Evolutionary conservation across 2,113 vertebrate genomes (phyloP).

Genomic region (Festucalex cinctus): DNA sequence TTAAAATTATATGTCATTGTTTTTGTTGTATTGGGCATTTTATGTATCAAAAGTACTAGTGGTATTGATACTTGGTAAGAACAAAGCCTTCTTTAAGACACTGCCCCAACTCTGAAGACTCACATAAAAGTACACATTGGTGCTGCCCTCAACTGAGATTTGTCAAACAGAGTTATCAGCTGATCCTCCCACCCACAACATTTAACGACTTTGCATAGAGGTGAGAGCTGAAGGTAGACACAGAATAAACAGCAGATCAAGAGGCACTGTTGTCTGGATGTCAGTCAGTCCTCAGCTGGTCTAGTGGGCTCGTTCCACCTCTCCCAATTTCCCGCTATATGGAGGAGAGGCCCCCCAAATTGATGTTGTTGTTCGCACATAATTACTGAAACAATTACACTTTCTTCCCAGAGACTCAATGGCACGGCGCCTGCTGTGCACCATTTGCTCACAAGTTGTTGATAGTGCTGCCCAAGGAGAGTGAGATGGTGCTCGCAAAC

Average conservation of each 20-base stretch:
- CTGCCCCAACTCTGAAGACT: constrained; percentile 17
- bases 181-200: not conserved
- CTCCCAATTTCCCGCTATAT: not conserved
- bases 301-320: constrained; percentile 14
- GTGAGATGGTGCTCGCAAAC: constrained; percentile 50
- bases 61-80: too few relatives aligned
- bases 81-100: not conserved
- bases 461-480: constrained; percentile 33
- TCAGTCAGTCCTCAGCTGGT: constrained; percentile 37
- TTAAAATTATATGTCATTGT: too few relatives aligned
- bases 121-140: constrained; percentile 7
- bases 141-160: not conserved
- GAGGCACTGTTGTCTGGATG: constrained; percentile 32
- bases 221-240: constrained; percentile 14
- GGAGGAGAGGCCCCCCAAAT: constrained; percentile 45
- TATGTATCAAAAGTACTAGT: too few relatives aligned
- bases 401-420: constrained; percentile 51
- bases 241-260: constrained; percentile 37
- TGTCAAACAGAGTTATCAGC: constrained; percentile 2
- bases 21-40: too few relatives aligned
- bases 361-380: constrained; percentile 41
- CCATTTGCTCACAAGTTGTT: constrained; percentile 66
- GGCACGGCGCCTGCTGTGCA: constrained; percentile 61
- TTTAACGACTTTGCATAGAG: constrained; percentile 22
- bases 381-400: constrained; percentile 61